These are phyloP conservation scores for Cetonia aurata DNA, from an alignment of 2,888 invertebrate species.

Conservation along the genomic window DNA sequence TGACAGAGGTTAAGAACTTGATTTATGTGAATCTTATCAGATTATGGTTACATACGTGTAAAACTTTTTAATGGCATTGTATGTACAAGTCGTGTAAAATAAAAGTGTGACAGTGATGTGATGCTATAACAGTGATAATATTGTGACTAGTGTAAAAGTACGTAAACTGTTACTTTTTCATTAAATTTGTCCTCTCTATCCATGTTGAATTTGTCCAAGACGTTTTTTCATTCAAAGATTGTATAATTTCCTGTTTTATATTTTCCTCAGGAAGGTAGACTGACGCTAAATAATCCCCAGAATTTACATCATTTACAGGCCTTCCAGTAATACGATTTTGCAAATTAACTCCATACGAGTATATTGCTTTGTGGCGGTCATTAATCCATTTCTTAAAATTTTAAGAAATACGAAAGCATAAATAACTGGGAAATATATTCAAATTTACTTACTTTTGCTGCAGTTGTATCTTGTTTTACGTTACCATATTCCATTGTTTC, in stretches of 20 bases:
- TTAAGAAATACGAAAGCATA: constrained; percentile 6
- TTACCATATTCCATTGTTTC: constrained; percentile 40
- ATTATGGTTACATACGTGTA: background rate
- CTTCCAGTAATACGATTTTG: background rate
- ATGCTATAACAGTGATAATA: background rate
- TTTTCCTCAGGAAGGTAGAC: constrained; percentile 19
- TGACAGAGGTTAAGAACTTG: too few relatives aligned
- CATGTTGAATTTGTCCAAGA: constrained; percentile 16
- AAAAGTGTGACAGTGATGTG: background rate
- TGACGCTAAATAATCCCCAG: constrained; percentile 18
- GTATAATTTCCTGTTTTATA: background rate
- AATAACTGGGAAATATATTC: background rate
- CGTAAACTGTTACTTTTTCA: constrained; percentile 40
- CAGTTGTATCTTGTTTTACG: constrained; percentile 15
- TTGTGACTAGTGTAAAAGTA: background rate
- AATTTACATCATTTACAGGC: constrained; percentile 8
- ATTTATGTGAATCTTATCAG: too few relatives aligned
- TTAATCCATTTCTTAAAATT: constrained; percentile 29
- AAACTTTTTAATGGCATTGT: background rate
- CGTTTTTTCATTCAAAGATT: background rate
- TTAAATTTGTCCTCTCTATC: constrained; percentile 24
- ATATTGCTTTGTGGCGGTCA: constrained; percentile 20
- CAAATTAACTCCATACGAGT: background rate
- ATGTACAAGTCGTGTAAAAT: too few relatives aligned
- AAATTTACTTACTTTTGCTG: constrained; percentile 37